Conservation (phyloP, 2,113 vertebrate genomes). For the Machaerirhynchus nigripectus region DNA sequence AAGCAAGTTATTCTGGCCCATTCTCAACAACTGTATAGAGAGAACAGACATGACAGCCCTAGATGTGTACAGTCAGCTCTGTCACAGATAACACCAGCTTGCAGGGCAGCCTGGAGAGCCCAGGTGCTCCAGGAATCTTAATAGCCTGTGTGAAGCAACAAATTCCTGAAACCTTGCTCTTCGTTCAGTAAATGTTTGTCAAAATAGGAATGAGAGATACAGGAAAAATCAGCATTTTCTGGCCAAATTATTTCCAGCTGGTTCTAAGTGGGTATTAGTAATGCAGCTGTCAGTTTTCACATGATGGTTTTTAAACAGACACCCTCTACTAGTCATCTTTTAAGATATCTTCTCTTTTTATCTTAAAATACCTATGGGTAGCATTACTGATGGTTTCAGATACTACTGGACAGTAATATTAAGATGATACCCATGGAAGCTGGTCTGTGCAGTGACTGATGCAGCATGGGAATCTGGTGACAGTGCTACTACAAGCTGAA, state of each 20-base stretch:
- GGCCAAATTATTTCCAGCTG: neutral
- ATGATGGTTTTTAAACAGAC: neutral
- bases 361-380: neutral
- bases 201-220: slow-evolving; percentile 14
- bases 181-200: neutral
- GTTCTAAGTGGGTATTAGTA: neutral
- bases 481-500: neutral
- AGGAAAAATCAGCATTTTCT: neutral
- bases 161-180: slow-evolving; percentile 31
- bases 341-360: neutral
- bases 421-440: neutral
- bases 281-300: neutral
- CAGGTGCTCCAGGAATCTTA: slow-evolving; percentile 44
- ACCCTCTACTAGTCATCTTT: neutral
- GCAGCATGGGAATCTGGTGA: neutral
- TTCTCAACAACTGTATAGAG: neutral
- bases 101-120: neutral
- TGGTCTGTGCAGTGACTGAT: neutral
- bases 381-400: neutral
- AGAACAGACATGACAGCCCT: neutral
- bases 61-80: neutral
- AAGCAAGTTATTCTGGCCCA: neutral
- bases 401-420: neutral
- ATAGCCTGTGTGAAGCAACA: slow-evolving; percentile 2
- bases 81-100: neutral